A percentile compares a stretch with the other conserved stretches of the same genome.
Evolutionary conservation across 2,113 vertebrate species (phyloP).

Genomic region (Cygnus buccinator): DNA sequence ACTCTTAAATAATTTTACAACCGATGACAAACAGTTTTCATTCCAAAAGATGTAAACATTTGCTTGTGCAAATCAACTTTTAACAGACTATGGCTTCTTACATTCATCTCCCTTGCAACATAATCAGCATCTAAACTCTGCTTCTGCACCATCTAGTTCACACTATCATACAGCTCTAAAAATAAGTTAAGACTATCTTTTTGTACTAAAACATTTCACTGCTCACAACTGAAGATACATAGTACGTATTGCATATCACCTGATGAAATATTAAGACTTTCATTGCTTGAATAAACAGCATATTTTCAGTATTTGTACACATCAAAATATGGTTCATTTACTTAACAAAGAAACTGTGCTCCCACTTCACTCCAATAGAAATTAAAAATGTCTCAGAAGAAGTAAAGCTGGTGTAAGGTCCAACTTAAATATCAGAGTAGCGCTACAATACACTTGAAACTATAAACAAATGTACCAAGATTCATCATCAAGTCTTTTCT

Average conservation of each 20-base stretch:
- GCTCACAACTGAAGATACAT: neutral
- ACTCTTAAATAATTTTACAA: conserved; percentile 62
- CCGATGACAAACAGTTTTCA: conserved; percentile 54
- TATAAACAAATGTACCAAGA: neutral
- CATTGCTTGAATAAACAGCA: neutral
- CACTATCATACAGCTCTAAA: neutral
- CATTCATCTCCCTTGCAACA: conserved; percentile 5
- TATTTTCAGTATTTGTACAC: neutral
- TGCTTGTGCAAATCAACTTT: conserved; percentile 73
- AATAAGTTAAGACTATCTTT: conserved; percentile 54
- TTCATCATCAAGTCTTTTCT: neutral
- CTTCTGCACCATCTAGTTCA: conserved; percentile 13
- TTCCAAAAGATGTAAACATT: conserved; percentile 54
- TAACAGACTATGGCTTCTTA: conserved; percentile 70
- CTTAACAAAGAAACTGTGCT: neutral
- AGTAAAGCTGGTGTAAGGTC: neutral
- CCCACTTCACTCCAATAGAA: neutral
- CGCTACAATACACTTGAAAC: neutral
- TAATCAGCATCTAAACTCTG: neutral
- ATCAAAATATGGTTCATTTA: neutral
- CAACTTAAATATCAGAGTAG: neutral
- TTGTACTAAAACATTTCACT: neutral
- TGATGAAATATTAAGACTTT: conserved; percentile 14
- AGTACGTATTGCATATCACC: neutral
- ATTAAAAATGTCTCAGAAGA: neutral